Conservation (phyloP, 2,797 vertebrate species). For the Leontopithecus rosalia region DNA sequence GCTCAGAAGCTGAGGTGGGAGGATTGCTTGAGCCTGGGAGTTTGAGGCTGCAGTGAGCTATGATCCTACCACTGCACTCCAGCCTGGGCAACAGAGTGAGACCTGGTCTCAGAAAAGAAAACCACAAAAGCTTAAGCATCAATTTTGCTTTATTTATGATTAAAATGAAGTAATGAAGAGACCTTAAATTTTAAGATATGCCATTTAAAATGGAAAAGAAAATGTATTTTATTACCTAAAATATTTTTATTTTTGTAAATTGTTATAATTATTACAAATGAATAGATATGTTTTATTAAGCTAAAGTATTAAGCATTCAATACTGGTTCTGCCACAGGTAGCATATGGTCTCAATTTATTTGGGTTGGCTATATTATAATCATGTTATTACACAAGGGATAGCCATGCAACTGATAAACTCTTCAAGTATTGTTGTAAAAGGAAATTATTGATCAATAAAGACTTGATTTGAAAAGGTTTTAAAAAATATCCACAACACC, state of each 20-base stretch:
- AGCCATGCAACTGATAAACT: neutral
- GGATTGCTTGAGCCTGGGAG: neutral
- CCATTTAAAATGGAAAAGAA: conserved; percentile 20
- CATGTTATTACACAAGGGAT: neutral
- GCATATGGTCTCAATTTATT: neutral
- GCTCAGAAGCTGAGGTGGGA: neutral
- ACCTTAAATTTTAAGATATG: neutral
- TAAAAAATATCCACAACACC: neutral
- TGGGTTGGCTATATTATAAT: neutral
- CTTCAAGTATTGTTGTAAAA: neutral
- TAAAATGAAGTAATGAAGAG: neutral
- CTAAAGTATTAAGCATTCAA: neutral
- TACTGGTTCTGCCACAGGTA: neutral
- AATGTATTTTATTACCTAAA: neutral
- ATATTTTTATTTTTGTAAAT: neutral
- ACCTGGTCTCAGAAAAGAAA: neutral
- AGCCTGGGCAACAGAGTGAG: no score
- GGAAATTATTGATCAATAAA: conserved; percentile 13
- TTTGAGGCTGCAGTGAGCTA: neutral
- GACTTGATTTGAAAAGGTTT: neutral
- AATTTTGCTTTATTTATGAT: conserved; percentile 19
- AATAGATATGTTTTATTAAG: neutral
- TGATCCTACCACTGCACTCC: neutral
- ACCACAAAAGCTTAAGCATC: neutral
- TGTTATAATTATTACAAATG: neutral